Conservation (phyloP, 35 echinoderm and acorn worm species). For the Lytechinus variegatus region DNA sequence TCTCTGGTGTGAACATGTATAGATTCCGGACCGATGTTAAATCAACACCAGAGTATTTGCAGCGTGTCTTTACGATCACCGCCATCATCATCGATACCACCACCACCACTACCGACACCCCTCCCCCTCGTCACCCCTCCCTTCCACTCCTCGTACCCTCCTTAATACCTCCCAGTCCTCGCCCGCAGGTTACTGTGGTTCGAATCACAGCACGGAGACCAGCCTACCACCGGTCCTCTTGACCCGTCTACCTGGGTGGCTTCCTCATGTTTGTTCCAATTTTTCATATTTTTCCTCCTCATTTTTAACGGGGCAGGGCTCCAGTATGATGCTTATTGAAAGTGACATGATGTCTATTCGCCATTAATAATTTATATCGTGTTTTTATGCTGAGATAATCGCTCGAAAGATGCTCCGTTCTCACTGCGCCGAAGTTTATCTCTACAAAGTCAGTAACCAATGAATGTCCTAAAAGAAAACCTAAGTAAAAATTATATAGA, state of each 20-base stretch:
- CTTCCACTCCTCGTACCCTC: neutral
- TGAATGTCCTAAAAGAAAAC: too few species aligned
- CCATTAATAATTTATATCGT: conserved; percentile 8
- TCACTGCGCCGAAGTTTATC: neutral
- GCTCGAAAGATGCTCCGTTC: neutral
- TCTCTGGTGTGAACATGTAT: too few species aligned
- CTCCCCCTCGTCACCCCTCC: neutral
- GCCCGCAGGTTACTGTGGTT: neutral
- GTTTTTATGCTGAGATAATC: conserved; percentile 14
- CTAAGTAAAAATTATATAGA: too few species aligned
- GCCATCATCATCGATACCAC: neutral
- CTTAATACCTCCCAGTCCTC: neutral
- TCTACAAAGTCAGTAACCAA: neutral
- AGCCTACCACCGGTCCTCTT: neutral
- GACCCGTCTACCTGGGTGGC: conserved; percentile 24
- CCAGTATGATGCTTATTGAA: neutral
- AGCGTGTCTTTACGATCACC: too few species aligned
- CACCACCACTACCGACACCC: neutral
- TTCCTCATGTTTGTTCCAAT: conserved; percentile 22
- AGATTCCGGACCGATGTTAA: too few species aligned
- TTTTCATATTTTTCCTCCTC: conserved; percentile 24
- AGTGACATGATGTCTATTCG: conserved; percentile 16
- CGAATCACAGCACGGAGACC: neutral
- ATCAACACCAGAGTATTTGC: too few species aligned
- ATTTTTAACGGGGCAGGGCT: neutral